Conservation (phyloP, 2,113 vertebrate species). For the Poeciliopsis occidentalis region DNA sequence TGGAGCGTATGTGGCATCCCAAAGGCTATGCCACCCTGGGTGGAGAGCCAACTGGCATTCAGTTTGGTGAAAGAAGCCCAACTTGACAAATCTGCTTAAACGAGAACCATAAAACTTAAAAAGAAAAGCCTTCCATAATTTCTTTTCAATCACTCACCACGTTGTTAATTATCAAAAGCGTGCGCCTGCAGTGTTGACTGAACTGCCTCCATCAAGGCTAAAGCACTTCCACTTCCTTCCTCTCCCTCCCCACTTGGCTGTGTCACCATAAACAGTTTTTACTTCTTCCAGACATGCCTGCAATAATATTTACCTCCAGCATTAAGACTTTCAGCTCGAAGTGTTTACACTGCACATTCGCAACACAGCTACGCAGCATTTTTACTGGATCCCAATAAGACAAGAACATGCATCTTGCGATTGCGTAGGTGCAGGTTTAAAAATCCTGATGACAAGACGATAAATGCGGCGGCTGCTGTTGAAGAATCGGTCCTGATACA, state of each 20-base stretch:
- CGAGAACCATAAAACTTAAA: no score
- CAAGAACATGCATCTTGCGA: constrained; percentile 14
- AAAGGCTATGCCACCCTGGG: neutral
- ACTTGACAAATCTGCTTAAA: neutral
- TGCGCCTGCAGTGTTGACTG: constrained; percentile 4
- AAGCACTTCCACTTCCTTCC: neutral
- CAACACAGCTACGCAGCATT: constrained; percentile 22
- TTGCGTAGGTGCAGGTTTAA: neutral
- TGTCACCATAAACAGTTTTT: constrained; percentile 36
- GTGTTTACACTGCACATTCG: constrained; percentile 29
- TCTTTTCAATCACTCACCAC: constrained; percentile 2
- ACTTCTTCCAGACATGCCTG: constrained; percentile 24
- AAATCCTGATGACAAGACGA: neutral
- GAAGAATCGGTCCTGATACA: neutral
- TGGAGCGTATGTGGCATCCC: neutral
- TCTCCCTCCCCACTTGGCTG: neutral
- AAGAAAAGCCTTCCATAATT: neutral
- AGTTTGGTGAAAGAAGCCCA: no score
- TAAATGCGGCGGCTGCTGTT: neutral
- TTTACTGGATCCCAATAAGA: constrained; percentile 21
- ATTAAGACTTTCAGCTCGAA: constrained; percentile 18
- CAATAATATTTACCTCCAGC: constrained; percentile 36
- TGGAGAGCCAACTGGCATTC: neutral
- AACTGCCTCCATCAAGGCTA: neutral
- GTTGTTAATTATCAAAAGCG: no score